Evolutionary conservation across 2,113 vertebrate genomes (phyloP).

Genomic region (Cephalopholis sonnerati): DNA sequence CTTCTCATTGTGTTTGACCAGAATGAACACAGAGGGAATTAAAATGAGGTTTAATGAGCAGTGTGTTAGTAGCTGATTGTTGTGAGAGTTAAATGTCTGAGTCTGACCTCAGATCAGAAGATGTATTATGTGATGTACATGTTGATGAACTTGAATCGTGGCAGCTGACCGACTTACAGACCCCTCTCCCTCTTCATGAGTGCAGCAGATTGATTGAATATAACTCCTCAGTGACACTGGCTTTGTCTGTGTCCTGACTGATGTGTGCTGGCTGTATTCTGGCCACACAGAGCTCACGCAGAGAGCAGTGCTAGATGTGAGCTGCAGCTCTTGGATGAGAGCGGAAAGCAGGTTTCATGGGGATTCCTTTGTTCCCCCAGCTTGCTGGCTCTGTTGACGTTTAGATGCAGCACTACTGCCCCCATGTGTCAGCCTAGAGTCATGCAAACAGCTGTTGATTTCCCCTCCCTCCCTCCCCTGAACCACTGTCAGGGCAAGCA

Average conservation of each 20-base stretch:
- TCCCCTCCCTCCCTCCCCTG: too few relatives aligned
- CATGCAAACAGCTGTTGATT: slow-evolving; percentile 54
- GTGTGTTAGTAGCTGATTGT: too few relatives aligned
- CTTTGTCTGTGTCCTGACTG: background rate
- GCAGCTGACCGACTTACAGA: background rate
- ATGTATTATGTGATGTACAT: too few relatives aligned
- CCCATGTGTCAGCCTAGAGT: slow-evolving; percentile 46
- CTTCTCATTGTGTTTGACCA: background rate
- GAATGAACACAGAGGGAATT: fast-evolving
- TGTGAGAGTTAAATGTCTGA: background rate
- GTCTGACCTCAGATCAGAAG: background rate
- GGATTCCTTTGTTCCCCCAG: slow-evolving; percentile 80
- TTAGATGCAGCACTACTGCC: slow-evolving; percentile 66
- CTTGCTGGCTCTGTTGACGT: slow-evolving; percentile 3
- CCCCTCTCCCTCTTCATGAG: too few relatives aligned
- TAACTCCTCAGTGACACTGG: background rate
- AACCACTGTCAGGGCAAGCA: slow-evolving; percentile 23
- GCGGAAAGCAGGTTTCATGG: slow-evolving; percentile 53
- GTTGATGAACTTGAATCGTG: background rate
- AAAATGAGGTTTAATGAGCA: background rate
- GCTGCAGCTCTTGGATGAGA: slow-evolving; percentile 45
- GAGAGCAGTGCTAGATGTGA: slow-evolving; percentile 3
- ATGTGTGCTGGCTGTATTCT: background rate
- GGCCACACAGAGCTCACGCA: background rate
- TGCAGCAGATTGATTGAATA: background rate